Conservation (phyloP, 2,797 vertebrate species). For the Basileuterus tristriatus region DNA sequence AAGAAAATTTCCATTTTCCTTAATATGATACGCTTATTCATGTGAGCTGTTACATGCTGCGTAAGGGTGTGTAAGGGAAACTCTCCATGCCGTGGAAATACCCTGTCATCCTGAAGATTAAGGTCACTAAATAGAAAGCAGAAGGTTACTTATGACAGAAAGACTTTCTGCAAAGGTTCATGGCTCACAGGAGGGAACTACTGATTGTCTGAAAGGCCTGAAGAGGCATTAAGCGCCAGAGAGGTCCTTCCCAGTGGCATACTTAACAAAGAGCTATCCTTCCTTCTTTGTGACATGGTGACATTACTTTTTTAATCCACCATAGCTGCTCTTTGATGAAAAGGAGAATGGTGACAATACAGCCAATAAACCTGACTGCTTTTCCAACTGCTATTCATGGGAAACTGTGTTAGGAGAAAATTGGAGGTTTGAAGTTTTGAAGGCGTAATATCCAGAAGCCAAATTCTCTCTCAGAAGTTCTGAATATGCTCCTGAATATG, state of each 20-base stretch:
- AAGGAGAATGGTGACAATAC: slow-evolving; percentile 46
- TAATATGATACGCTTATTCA: slow-evolving; percentile 8
- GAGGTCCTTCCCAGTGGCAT: neutral
- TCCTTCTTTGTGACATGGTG: slow-evolving; percentile 38
- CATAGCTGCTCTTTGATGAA: slow-evolving; percentile 42
- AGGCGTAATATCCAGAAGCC: neutral
- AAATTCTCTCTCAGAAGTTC: neutral
- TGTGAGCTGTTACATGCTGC: neutral
- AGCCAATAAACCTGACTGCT: slow-evolving; percentile 48
- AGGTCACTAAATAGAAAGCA: slow-evolving; percentile 67
- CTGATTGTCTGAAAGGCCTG: slow-evolving; percentile 43
- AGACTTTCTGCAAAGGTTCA: slow-evolving; percentile 62
- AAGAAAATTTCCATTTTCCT: slow-evolving; percentile 37
- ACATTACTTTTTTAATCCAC: slow-evolving; percentile 64
- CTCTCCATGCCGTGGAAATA: slow-evolving; percentile 61
- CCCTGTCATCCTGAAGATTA: slow-evolving; percentile 71
- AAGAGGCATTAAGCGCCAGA: slow-evolving; percentile 32
- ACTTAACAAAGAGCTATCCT: slow-evolving; percentile 27
- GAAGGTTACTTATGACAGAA: slow-evolving; percentile 52
- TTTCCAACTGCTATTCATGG: slow-evolving; percentile 1
- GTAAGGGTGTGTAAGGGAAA: slow-evolving; percentile 5
- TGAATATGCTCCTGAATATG: neutral
- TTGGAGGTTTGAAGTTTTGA: neutral
- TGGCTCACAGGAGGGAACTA: slow-evolving; percentile 62
- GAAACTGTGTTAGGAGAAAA: neutral